Conservation (phyloP, 2,113 vertebrate species). For the Perognathus longimembris region DNA sequence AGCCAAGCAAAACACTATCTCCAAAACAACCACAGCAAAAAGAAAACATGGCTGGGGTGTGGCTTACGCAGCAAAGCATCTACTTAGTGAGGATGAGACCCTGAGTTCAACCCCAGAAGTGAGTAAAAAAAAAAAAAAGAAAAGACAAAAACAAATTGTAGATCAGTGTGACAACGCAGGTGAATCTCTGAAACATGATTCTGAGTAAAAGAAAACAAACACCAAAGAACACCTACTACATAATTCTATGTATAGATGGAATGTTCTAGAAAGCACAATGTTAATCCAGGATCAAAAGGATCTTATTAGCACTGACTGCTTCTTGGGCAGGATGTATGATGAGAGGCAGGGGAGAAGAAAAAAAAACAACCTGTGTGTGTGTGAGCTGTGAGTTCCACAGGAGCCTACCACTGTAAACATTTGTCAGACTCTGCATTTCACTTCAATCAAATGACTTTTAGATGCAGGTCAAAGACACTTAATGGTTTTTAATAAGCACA, state of each 20-base stretch:
- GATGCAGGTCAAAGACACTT: background rate
- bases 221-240: background rate
- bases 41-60: too few species aligned
- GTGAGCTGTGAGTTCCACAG: background rate
- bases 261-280: background rate
- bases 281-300: background rate
- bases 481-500: background rate
- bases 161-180: background rate
- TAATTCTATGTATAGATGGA: background rate
- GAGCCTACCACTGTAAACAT: background rate
- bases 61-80: too few species aligned
- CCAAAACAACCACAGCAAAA: too few species aligned
- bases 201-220: background rate
- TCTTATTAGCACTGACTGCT: background rate
- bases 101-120: too few species aligned
- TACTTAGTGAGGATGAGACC: too few species aligned
- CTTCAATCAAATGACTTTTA: background rate
- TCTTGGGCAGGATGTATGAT: background rate
- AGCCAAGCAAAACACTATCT: too few species aligned
- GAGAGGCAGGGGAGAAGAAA: accelerated
- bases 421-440: background rate
- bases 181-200: background rate
- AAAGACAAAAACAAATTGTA: background rate
- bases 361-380: background rate
- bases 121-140: too few species aligned